Conservation (phyloP, 2,888 invertebrate genomes). For the Apotomis turbidana region DNA sequence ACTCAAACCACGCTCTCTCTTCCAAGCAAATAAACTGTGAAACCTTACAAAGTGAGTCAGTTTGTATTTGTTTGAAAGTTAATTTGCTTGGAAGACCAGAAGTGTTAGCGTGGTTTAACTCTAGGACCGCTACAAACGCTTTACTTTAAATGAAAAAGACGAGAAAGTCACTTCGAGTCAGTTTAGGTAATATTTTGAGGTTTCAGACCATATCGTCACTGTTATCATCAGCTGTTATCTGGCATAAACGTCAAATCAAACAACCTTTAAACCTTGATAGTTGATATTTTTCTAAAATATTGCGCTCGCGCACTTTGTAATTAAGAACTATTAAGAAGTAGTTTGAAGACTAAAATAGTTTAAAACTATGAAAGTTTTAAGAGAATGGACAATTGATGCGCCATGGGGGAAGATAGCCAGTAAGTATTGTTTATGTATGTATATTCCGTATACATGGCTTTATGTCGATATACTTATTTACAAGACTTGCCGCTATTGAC, state of each 20-base stretch:
- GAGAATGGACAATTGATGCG: conserved; percentile 72
- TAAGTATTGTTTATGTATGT: conserved; percentile 54
- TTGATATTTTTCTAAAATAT: conserved; percentile 1
- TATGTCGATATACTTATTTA: too few species aligned
- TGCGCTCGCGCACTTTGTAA: background rate
- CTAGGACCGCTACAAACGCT: too few species aligned
- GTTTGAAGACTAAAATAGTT: conserved; percentile 17
- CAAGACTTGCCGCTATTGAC: too few species aligned
- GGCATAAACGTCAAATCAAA: background rate
- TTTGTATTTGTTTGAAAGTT: too few species aligned
- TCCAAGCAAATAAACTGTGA: too few species aligned
- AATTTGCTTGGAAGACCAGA: too few species aligned
- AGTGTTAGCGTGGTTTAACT: too few species aligned
- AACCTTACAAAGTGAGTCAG: too few species aligned
- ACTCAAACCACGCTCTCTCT: too few species aligned
- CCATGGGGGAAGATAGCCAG: conserved; percentile 85
- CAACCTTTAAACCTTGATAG: conserved; percentile 16
- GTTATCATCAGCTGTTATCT: conserved; percentile 1
- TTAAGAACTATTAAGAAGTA: background rate
- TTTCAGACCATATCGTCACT: background rate
- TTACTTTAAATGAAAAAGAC: too few species aligned
- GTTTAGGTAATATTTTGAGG: background rate
- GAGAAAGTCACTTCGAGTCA: too few species aligned
- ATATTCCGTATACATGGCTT: too few species aligned
- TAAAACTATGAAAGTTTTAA: conserved; percentile 47